Percentiles rank a stretch among this genome's conserved stretches.
These are phyloP conservation scores for Ceriagrion tenellum DNA, from an alignment of 2,888 invertebrate genomes.

Conservation along the genomic window DNA sequence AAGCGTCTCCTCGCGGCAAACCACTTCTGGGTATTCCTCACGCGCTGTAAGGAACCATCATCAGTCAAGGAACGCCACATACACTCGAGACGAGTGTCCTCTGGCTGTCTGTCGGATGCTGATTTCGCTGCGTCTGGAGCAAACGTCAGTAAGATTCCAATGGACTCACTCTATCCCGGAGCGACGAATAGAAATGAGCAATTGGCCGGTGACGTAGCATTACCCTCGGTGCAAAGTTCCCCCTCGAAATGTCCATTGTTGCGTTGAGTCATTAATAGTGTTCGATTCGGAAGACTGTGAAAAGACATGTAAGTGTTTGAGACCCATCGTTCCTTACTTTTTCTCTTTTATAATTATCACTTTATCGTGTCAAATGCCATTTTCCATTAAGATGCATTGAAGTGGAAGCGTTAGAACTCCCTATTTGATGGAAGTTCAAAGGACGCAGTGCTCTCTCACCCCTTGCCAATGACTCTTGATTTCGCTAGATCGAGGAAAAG, in stretches of 20 bases:
- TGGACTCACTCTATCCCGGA: not conserved
- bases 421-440: not conserved
- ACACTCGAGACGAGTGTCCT: too few relatives aligned
- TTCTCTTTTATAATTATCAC: not conserved
- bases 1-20: too few relatives aligned
- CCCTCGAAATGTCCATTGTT: not conserved
- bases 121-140: too few relatives aligned
- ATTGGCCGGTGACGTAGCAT: not conserved
- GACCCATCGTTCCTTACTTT: not conserved
- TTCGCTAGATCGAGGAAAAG: not conserved
- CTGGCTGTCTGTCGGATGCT: too few relatives aligned
- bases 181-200: not conserved
- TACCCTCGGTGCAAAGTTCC: not conserved
- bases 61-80: too few relatives aligned
- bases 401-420: not conserved
- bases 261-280: not conserved
- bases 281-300: constrained; percentile 5
- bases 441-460: not conserved
- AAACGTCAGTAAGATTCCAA: too few relatives aligned
- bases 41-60: too few relatives aligned
- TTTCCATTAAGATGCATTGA: not conserved
- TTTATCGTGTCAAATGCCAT: not conserved
- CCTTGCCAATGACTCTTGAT: not conserved
- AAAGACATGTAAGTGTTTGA: constrained; percentile 13
- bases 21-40: too few relatives aligned